Percentiles rank a stretch among this genome's conserved stretches.
Evolutionary conservation across 2,888 invertebrate genomes (phyloP).

Genomic region (Endomychus coccineus): DNA sequence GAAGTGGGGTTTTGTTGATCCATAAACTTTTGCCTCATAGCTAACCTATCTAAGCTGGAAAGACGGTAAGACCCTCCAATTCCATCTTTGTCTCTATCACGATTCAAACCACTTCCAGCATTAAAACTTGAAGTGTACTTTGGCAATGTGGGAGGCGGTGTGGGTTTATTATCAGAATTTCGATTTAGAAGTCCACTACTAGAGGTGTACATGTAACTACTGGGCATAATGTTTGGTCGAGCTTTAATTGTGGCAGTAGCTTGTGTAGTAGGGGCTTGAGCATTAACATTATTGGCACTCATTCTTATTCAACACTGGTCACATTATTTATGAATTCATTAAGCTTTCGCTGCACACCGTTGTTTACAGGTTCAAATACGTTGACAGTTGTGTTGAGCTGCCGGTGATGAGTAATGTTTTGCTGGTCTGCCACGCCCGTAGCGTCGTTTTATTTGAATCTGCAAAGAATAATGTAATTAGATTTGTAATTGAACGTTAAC

Average conservation of each 20-base stretch:
- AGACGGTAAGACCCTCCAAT: slow-evolving; percentile 69
- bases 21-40: slow-evolving; percentile 72
- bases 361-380: slow-evolving; percentile 9
- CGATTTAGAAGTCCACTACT: slow-evolving; percentile 55
- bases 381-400: slow-evolving; percentile 16
- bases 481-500: no score
- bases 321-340: slow-evolving; percentile 17
- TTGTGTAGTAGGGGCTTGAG: slow-evolving; percentile 38
- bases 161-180: slow-evolving; percentile 51
- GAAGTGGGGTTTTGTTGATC: slow-evolving; percentile 56
- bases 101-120: slow-evolving; percentile 56
- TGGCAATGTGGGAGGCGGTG: slow-evolving; percentile 71
- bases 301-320: slow-evolving; percentile 28
- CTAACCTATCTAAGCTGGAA: slow-evolving; percentile 75
- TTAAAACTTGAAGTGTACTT: slow-evolving; percentile 74
- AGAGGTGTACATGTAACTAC: slow-evolving; percentile 58
- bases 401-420: slow-evolving; percentile 40
- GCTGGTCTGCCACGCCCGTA: slow-evolving; percentile 43
- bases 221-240: slow-evolving; percentile 47
- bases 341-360: slow-evolving; percentile 5
- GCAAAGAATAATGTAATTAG: no score
- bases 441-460: slow-evolving; percentile 25
- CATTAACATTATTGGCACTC: slow-evolving; percentile 44
- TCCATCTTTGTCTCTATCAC: slow-evolving; percentile 61
- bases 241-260: slow-evolving; percentile 44